Conservation (phyloP, 2,113 vertebrate genomes). For the Dermatemys mawii region DNA sequence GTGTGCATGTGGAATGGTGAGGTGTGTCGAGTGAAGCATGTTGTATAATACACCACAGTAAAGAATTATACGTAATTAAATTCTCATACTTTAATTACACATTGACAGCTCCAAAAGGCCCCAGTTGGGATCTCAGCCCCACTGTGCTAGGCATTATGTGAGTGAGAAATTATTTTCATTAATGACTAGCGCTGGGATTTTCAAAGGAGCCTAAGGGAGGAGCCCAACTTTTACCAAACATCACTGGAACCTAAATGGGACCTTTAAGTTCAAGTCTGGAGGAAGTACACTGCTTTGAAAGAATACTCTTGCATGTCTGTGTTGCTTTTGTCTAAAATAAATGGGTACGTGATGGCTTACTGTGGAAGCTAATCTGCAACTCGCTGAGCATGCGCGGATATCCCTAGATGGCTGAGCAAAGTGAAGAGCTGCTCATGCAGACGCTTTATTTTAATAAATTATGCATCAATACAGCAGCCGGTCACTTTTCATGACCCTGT, state of each 20-base stretch:
- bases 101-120: not conserved
- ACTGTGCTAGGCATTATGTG: not conserved
- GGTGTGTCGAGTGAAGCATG: fast-evolving
- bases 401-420: fast-evolving
- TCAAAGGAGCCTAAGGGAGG: not conserved
- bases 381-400: fast-evolving
- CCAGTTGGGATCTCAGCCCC: not conserved
- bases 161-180: not conserved
- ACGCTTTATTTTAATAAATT: fast-evolving
- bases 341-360: fast-evolving
- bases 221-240: not conserved
- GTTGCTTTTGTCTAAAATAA: fast-evolving
- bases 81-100: not conserved
- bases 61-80: not conserved
- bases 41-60: not conserved
- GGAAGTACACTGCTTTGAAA: not conserved
- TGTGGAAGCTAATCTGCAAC: not conserved
- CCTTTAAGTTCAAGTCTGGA: not conserved
- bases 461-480: not conserved
- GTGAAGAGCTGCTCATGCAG: not conserved
- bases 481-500: not conserved
- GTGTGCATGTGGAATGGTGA: fast-evolving
- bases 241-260: not conserved
- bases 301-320: not conserved
- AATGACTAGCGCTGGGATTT: not conserved